Evolutionary conservation across 1,140 invertebrate species (phyloP).

Genomic region (Solenopsis fugax): DNA sequence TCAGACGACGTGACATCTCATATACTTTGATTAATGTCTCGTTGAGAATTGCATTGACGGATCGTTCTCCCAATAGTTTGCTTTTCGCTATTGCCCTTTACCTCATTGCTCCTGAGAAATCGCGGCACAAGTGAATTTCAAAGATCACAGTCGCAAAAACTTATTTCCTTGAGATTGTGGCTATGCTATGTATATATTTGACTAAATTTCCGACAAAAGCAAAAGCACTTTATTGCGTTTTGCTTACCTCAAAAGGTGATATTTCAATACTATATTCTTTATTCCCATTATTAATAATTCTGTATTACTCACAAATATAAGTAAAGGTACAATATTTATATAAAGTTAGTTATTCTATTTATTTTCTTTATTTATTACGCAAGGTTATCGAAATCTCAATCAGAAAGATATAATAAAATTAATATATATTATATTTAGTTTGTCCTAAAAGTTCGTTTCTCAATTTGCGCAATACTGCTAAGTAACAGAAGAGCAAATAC

Average conservation of each 20-base stretch:
- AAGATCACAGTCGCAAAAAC: background rate
- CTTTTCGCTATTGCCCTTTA: constrained; percentile 23
- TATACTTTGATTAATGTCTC: constrained; percentile 51
- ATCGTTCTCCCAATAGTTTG: constrained; percentile 17
- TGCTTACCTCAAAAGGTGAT: background rate
- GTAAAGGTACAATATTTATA: background rate
- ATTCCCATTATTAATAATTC: background rate
- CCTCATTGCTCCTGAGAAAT: constrained; percentile 30
- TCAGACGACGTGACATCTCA: constrained; percentile 24
- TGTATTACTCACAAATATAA: background rate
- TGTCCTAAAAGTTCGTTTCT: no score
- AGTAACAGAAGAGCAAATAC: no score
- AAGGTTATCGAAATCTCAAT: background rate
- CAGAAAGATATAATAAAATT: no score
- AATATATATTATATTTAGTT: no score
- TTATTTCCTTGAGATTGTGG: background rate
- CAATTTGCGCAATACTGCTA: no score
- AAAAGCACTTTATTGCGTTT: background rate
- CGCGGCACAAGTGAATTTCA: background rate
- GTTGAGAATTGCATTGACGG: constrained; percentile 30
- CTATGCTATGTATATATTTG: background rate
- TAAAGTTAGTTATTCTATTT: background rate
- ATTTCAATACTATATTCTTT: background rate
- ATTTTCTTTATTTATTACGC: background rate
- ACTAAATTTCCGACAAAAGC: background rate